Evolutionary conservation across 92 coral and sea anemone genomes (phyloP).

Genomic region (Pocillopora grandis): DNA sequence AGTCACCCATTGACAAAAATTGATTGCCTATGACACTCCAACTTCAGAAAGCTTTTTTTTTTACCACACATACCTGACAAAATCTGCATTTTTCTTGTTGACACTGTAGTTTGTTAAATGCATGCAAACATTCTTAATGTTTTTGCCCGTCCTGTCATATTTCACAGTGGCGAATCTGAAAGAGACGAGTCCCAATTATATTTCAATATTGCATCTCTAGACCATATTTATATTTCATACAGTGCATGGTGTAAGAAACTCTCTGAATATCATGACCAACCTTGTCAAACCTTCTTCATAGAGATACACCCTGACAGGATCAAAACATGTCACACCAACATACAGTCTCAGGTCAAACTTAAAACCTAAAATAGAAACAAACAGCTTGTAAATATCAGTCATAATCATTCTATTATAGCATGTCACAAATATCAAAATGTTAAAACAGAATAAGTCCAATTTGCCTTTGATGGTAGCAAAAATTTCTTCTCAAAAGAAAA

Average conservation of each 20-base stretch:
- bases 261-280: constrained; percentile 31
- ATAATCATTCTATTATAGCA: too few species aligned
- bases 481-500: too few species aligned
- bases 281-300: constrained; percentile 98
- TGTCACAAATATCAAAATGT: too few species aligned
- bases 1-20: too few species aligned
- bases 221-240: too few species aligned
- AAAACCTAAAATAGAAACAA: constrained; percentile 59
- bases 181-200: neutral
- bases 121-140: constrained; percentile 94
- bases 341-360: constrained; percentile 94
- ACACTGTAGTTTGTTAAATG: constrained; percentile 99
- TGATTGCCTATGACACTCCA: neutral
- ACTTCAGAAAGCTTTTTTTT: neutral
- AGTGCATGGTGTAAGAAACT: too few species aligned
- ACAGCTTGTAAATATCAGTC: neutral
- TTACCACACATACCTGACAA: constrained; percentile 72
- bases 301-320: constrained; percentile 88
- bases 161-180: constrained; percentile 94
- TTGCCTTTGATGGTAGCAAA: too few species aligned
- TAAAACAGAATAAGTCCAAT: too few species aligned
- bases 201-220: too few species aligned
- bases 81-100: constrained; percentile 94
- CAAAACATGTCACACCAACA: constrained; percentile 92
- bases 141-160: constrained; percentile 84